phyloP scores from a whole-genome alignment of 2,888 invertebrate species.

The Polia nebulosa region DNA sequence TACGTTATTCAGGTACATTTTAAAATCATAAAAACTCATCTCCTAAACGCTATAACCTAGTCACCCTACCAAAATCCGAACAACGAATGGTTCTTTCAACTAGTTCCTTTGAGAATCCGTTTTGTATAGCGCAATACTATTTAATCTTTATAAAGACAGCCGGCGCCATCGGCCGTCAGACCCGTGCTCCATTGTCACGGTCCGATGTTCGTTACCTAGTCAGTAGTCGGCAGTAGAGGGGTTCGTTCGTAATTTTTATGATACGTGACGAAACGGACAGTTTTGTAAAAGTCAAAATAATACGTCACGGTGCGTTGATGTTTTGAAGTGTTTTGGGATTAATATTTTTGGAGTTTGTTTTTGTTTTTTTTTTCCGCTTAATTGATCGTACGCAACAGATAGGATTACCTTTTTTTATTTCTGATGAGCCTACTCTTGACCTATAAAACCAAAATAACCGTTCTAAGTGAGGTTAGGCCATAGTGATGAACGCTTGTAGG shows the following conservation, averaged over 20 bases:
- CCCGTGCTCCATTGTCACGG: conserved; percentile 72
- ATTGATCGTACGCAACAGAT: background rate
- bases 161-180: conserved; percentile 63
- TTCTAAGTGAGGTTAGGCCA: too few species aligned
- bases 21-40: too few species aligned
- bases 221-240: conserved; percentile 37
- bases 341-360: background rate
- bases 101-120: conserved; percentile 82
- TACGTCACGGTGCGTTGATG: conserved; percentile 35
- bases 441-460: too few species aligned
- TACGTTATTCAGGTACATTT: too few species aligned
- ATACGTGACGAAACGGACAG: conserved; percentile 62
- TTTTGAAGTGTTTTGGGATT: conserved; percentile 16
- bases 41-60: conserved; percentile 41
- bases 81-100: conserved; percentile 73
- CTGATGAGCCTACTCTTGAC: background rate
- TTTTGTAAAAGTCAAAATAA: conserved; percentile 61
- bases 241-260: conserved; percentile 60
- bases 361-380: background rate
- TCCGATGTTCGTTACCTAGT: conserved; percentile 75
- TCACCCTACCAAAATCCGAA: conserved; percentile 77
- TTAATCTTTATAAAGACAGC: conserved; percentile 81
- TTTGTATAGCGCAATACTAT: conserved; percentile 79
- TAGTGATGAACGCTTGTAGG: too few species aligned
- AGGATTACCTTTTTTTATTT: background rate